Base-by-base conservation (phyloP, 2,888 invertebrate genomes). In the Quadroppia sp. region DNA sequence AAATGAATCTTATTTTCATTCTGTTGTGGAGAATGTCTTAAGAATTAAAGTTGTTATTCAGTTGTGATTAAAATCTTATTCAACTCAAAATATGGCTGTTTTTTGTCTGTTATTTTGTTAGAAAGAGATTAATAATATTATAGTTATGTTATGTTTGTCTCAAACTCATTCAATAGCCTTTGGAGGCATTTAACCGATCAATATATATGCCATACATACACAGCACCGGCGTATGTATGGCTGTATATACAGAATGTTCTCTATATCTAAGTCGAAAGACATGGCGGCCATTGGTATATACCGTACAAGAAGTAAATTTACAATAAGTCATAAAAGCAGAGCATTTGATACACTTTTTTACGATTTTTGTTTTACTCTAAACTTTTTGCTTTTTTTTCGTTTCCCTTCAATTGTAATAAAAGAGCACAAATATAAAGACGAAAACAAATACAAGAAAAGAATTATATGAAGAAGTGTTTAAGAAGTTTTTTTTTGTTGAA, bases 131-230 rank as follows among this genome's bases (percentile, higher is more conserved):
- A 40, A 40, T 67, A 23, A 13, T 67, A 67, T 36, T 40, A 40
- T 3, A 32, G 20, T 25, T 56, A 56, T 7, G 6, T 11, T 42
- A 25, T 23, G 61, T 61, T 23, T 3, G 30, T 64, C 20, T 36
- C 20, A 67, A 11, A 36, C 36, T 4, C 56, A 56, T 40, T 67
- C 40, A 23, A 53, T 40, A 40, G 67, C 67, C 67, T n/a, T 40
- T n/a, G 67, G 36, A 67, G 67, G 67, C 67, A 40, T 67, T 67
- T 67, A 67, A 67, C 40, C 42, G 36, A 67, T 67, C 67, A 23
- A 67, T 67, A 61, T 25, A 48, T 48, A n/a, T 15, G 15, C 48
- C 25, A 53, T 53, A 59, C 30, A 59, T 59, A 59, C 7, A 59
- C 28, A 4, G 25, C 7, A 30, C 25, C 30, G 25, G 28, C 59